phyloP scores from a whole-genome alignment of 2,888 invertebrate genomes.

The Patella pellucida region DNA sequence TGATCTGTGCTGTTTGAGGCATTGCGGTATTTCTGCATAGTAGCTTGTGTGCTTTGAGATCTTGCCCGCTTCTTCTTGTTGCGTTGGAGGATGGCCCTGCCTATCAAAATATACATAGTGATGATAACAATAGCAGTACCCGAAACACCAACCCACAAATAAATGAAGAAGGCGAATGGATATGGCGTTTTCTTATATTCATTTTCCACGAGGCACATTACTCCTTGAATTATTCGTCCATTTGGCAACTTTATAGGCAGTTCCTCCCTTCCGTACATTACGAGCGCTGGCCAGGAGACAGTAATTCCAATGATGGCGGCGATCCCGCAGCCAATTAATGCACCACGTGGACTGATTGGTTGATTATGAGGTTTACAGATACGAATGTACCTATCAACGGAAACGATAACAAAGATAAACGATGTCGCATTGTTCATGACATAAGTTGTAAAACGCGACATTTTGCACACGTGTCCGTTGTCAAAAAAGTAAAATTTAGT shows the following conservation, averaged over 20 bases:
- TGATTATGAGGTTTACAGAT: slow-evolving; percentile 38
- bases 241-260: slow-evolving; percentile 24
- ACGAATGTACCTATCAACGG: slow-evolving; percentile 42
- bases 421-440: slow-evolving; percentile 40
- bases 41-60: slow-evolving; percentile 15
- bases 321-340: slow-evolving; percentile 36
- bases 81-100: slow-evolving; percentile 35
- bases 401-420: slow-evolving; percentile 37
- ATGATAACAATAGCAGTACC: slow-evolving; percentile 34
- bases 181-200: slow-evolving; percentile 33
- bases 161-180: slow-evolving; percentile 36
- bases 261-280: slow-evolving; percentile 37
- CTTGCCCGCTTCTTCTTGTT: slow-evolving; percentile 23
- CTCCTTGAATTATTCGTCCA: slow-evolving; percentile 6
- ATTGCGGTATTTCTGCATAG: slow-evolving; percentile 23
- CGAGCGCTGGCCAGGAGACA: slow-evolving; percentile 42
- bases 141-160: slow-evolving; percentile 34
- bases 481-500: slow-evolving; percentile 38
- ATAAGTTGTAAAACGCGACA: slow-evolving; percentile 40
- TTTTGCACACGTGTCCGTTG: slow-evolving; percentile 34
- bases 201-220: slow-evolving; percentile 36
- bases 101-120: slow-evolving; percentile 39
- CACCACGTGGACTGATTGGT: slow-evolving; percentile 26
- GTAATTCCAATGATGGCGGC: slow-evolving; percentile 34
- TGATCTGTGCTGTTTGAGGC: background rate